Base-by-base conservation (phyloP, 2,888 invertebrate species). In the Thalpophila matura region DNA sequence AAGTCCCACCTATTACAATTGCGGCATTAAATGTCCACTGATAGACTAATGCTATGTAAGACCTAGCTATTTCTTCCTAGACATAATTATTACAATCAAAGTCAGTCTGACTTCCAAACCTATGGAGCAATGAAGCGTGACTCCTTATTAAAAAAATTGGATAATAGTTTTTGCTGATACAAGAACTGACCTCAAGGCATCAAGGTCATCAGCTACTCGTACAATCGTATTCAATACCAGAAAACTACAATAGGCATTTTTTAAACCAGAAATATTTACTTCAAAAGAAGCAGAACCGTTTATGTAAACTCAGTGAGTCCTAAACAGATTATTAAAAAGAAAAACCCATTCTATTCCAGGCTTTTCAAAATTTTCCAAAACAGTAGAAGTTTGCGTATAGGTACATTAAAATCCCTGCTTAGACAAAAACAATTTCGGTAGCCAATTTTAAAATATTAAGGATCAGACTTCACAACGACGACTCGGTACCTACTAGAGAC, bases 391-490 rank as follows among this genome's bases (percentile, higher is more conserved):
- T 24, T 18, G 26, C 10, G 60, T 49, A 73, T n/a, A n/a, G n/a
- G n/a, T 68, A 77, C 63, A 74, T 64, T 57, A 66, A 63, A 69
- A 71, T 54, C 51, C 57, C 49, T 47, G 35, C 46, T 38, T 46
- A 40, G 49, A 26, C 45, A 58, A 60, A 63, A 73, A 74, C 74
- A 69, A 69, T 73, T 74, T 79, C 60, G 46, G 50, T 50, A 65
- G 40, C 55, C 63, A 59, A 70, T 73, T 66, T 33, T 33, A 3
- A 14, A 33, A 5, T 33, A n/a, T 4, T n/a, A 14, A 33, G 3
- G 14, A 33, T 14, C 14, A 14, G 33, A 14, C 6, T 33, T 6
- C 14, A 33, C 14, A 14, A 33, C 24, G 24, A 24, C 24, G 3
- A 24, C 24, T 4, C 24, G 24, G 24, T 5, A 3, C 3, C 3